These are phyloP conservation scores for Picathartes gymnocephalus DNA, from an alignment of 2,113 vertebrate genomes.

Conservation along the genomic window DNA sequence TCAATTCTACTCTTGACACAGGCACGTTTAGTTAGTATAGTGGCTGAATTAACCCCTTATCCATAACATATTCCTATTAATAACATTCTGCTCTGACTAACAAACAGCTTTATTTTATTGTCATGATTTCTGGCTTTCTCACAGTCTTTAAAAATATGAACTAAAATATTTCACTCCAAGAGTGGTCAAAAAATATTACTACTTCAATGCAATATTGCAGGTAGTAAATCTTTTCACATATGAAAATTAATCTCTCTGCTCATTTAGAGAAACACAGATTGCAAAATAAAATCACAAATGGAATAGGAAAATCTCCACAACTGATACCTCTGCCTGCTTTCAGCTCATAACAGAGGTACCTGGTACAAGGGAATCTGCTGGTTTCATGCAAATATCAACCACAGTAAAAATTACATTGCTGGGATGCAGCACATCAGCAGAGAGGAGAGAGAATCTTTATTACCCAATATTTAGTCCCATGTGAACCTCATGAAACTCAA, in stretches of 20 bases:
- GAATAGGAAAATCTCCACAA: neutral
- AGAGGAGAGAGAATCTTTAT: neutral
- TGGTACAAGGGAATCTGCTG: neutral
- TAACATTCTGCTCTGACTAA: neutral
- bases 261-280: neutral
- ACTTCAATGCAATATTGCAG: neutral
- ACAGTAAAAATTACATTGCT: neutral
- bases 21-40: neutral
- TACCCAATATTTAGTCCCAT: neutral
- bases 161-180: neutral
- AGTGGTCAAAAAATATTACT: conserved; percentile 15
- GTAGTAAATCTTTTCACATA: conserved; percentile 18
- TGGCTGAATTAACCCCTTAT: neutral
- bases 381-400: neutral
- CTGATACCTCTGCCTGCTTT: neutral
- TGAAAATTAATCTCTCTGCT: conserved; percentile 14
- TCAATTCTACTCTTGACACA: neutral
- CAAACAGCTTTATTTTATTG: conserved; percentile 28
- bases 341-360: neutral
- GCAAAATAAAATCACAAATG: neutral
- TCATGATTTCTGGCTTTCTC: neutral
- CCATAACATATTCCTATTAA: neutral
- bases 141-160: conserved; percentile 22
- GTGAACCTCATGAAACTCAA: neutral
- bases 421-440: neutral